Percentiles rank a stretch among this genome's conserved stretches.
These are phyloP conservation scores for Epizoanthus scotinus DNA, from an alignment of 92 coral and sea anemone species.

Conservation along the genomic window DNA sequence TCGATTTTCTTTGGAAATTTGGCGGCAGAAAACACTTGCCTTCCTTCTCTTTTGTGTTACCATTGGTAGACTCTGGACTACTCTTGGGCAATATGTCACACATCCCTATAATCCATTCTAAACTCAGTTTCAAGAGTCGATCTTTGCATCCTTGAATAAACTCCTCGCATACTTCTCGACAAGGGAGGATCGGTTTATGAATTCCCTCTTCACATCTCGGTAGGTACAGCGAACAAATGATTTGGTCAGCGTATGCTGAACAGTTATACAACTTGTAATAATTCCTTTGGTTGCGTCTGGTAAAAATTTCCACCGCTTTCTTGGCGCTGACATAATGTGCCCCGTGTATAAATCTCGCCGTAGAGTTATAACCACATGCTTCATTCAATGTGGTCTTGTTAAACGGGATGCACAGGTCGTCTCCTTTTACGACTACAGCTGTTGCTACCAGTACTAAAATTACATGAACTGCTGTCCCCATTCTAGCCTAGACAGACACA, in stretches of 20 bases:
- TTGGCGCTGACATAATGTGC: not conserved
- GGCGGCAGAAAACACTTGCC: conserved; percentile 66
- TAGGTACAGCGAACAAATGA: conserved; percentile 50
- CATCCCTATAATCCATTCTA: conserved; percentile 68
- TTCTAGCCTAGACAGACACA: conserved; percentile 12
- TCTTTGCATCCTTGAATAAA: conserved; percentile 65
- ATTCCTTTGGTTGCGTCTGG: not conserved
- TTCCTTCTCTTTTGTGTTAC: conserved; percentile 30
- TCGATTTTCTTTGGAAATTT: conserved; percentile 44
- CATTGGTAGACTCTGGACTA: conserved; percentile 24
- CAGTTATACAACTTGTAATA: conserved; percentile 40
- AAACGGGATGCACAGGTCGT: conserved; percentile 41
- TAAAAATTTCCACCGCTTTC: conserved; percentile 23
- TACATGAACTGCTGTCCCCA: not conserved
- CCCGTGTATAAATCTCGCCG: conserved; percentile 26
- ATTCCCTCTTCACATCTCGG: conserved; percentile 52
- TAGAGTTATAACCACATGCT: conserved; percentile 60
- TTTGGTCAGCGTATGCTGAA: conserved; percentile 50
- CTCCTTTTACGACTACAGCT: conserved; percentile 16
- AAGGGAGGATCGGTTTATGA: conserved; percentile 58
- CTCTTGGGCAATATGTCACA: conserved; percentile 53
- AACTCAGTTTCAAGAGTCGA: conserved; percentile 1
- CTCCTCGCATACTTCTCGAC: conserved; percentile 77
- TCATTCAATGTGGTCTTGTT: conserved; percentile 29
- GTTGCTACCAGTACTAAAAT: not conserved